Evolutionary conservation across 2,888 invertebrate species (phyloP), one percentile per base, ranked within the genome.

Genomic region (Polia nebulosa): DNA sequence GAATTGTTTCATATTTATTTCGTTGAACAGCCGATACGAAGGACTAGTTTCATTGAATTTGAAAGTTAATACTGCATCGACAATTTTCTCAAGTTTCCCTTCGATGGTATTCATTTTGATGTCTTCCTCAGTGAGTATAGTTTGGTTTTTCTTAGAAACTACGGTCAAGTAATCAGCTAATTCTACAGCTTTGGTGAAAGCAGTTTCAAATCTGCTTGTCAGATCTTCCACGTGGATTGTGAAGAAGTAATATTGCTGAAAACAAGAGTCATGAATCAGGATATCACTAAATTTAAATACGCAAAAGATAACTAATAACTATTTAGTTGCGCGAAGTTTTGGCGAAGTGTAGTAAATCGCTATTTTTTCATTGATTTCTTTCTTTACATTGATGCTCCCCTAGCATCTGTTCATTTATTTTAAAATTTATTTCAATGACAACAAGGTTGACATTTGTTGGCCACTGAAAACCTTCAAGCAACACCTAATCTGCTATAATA

Each of bases 231-330:
- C 90, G 36, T 87, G 86, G 20, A 90, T 80, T 0, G 89, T 91
- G 78, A 90, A 95, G 77, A 94, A 90, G 72, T 87, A 92, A 69
- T 93, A 94, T 94, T 95, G 94, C 95, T 95, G 90, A 17, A 93
- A 93, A 25, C 62, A 72, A 72, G n/a, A 53, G 47, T 29, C 32
- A 72, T 34, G 2, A 3, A 41, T 44, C 17, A 45, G 44, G 11
- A 36, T 27, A 17, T 47, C 8, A 15, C 41, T 25, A 7, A 8
- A 1, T 7, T 32, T 4, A 6, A 13, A 65, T 0, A 27, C 13
- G 49, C 3, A 7, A n/a, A 41, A n/a, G n/a, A n/a, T n/a, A n/a
- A n/a, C n/a, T n/a, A n/a, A n/a, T n/a, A n/a, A n/a, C n/a, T n/a
- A n/a, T n/a, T n/a, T n/a, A n/a, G n/a, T n/a, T n/a, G n/a, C n/a